These are phyloP conservation scores for Platypus cylindrus DNA, from an alignment of 2,888 invertebrate species.

Conservation along the genomic window DNA sequence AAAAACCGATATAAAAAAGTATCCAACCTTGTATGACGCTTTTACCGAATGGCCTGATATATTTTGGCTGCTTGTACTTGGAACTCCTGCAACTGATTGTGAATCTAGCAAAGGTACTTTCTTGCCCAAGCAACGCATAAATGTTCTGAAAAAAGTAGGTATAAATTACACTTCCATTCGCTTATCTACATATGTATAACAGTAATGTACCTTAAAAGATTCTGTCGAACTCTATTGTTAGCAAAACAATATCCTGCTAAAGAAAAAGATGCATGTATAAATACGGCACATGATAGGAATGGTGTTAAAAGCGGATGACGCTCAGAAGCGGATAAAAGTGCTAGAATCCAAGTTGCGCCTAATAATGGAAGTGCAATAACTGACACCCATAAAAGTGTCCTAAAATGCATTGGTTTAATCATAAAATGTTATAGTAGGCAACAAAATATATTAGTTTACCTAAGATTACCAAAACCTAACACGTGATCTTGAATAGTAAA, in stretches of 20 bases:
- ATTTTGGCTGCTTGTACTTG: constrained; percentile 66
- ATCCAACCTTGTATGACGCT: not conserved
- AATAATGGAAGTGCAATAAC: constrained; percentile 75
- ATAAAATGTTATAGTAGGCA: too few species aligned
- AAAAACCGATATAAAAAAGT: constrained; percentile 5
- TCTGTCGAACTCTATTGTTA: constrained; percentile 72
- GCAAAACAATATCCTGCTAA: constrained; percentile 78
- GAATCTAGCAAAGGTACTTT: constrained; percentile 70
- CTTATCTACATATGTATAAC: constrained; percentile 2
- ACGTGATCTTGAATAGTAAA: constrained; percentile 85
- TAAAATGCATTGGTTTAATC: constrained; percentile 29
- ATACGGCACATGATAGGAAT: constrained; percentile 61
- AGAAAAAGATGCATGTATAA: constrained; percentile 71
- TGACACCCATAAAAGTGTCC: constrained; percentile 76
- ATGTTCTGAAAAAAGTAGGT: constrained; percentile 39
- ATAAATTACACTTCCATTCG: not conserved
- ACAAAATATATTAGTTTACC: constrained; percentile 15
- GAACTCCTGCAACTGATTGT: constrained; percentile 47
- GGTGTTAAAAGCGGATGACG: constrained; percentile 60
- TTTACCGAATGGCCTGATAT: constrained; percentile 49
- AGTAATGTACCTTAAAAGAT: constrained; percentile 41
- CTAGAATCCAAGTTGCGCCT: constrained; percentile 77
- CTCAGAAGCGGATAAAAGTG: constrained; percentile 65
- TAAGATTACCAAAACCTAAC: constrained; percentile 63
- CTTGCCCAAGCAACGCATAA: constrained; percentile 65